Conservation (phyloP, 2,797 vertebrate species). For the Antrozous pallidus region DNA sequence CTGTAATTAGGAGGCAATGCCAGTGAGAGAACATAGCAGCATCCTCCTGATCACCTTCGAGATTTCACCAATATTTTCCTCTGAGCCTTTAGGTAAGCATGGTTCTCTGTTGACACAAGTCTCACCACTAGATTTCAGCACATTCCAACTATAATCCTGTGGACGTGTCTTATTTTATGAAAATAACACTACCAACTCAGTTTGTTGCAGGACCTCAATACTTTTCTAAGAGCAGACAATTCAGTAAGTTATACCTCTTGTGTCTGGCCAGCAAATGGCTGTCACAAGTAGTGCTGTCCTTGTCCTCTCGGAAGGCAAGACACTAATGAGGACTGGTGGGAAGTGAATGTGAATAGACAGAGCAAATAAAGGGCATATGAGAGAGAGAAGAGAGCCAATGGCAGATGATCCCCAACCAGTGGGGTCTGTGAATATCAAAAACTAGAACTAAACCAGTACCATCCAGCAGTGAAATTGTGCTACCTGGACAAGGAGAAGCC, state of each 20-base stretch:
- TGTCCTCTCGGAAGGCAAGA: neutral
- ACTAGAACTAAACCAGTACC: neutral
- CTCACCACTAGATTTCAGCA: neutral
- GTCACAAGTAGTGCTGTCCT: neutral
- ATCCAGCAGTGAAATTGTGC: neutral
- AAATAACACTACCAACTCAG: neutral
- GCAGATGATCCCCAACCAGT: neutral
- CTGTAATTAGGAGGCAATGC: neutral
- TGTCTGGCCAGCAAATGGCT: neutral
- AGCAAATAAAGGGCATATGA: neutral
- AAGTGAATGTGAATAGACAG: neutral
- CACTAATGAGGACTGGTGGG: neutral
- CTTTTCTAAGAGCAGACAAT: neutral
- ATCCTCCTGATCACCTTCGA: neutral
- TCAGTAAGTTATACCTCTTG: neutral
- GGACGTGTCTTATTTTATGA: neutral
- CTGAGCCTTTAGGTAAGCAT: neutral
- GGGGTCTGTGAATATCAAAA: neutral
- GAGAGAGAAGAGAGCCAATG: neutral
- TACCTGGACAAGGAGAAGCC: neutral
- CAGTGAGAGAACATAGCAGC: accelerated
- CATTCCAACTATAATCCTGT: too few relatives aligned
- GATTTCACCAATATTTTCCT: neutral
- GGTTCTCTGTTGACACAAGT: neutral
- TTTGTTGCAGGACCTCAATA: neutral